These are phyloP conservation scores for Notechis scutatus DNA, from an alignment of 2,113 vertebrate species.

Conservation along the genomic window DNA sequence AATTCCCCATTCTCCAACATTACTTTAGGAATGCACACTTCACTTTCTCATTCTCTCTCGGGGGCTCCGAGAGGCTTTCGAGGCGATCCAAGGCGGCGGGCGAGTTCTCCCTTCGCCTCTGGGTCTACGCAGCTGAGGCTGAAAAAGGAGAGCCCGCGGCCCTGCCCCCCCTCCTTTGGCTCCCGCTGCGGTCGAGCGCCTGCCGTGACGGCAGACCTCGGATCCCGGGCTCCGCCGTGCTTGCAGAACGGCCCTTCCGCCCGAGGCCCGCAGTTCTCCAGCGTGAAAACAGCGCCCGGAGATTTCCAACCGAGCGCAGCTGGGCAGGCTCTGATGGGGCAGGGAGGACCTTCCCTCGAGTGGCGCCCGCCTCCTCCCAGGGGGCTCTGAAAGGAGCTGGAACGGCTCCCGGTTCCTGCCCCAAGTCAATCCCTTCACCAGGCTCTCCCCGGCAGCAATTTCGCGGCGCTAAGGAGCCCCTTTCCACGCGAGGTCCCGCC, in stretches of 20 bases:
- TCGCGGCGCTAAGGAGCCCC: neutral
- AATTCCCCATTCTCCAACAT: neutral
- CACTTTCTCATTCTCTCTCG: neutral
- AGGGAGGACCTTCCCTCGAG: neutral
- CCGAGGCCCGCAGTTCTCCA: neutral
- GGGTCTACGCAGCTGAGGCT: neutral
- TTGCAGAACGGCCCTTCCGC: neutral
- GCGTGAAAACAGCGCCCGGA: neutral
- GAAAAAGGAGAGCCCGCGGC: neutral
- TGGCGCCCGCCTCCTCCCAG: too few species aligned
- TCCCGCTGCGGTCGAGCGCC: neutral
- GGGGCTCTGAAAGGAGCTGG: neutral
- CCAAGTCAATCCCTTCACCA: neutral
- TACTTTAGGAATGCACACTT: neutral
- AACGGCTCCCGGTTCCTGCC: neutral
- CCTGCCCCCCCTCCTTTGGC: neutral
- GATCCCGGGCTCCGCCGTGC: neutral
- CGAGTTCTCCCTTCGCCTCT: neutral
- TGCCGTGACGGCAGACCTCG: neutral
- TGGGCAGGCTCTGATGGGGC: neutral
- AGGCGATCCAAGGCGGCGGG: neutral
- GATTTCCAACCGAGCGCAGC: neutral
- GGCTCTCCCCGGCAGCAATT: neutral
- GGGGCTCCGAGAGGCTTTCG: neutral
- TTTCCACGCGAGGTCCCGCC: neutral